phyloP scores from a whole-genome alignment of 1,140 invertebrate species.

The Mycetomoellerius zeteki region DNA sequence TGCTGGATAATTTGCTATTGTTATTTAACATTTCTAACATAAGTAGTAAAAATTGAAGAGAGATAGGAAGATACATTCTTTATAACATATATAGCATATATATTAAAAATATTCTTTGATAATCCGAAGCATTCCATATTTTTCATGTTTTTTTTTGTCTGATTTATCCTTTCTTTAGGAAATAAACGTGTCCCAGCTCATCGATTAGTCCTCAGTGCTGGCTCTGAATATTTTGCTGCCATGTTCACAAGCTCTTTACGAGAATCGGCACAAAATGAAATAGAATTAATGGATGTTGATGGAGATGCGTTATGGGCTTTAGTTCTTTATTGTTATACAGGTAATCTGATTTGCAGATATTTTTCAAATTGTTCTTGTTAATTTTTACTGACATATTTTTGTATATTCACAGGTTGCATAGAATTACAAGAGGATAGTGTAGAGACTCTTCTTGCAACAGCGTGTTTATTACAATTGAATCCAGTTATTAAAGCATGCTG shows the following conservation, averaged over 20 bases:
- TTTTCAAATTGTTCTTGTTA: slow-evolving; percentile 1
- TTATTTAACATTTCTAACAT: not conserved
- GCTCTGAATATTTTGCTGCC: slow-evolving; percentile 97
- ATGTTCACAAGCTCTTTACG: slow-evolving; percentile 96
- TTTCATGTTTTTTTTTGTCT: slow-evolving; percentile 52
- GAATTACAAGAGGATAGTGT: slow-evolving; percentile 94
- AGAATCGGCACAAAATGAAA: slow-evolving; percentile 94
- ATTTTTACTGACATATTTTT: slow-evolving; percentile 27
- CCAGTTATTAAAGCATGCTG: slow-evolving; percentile 96
- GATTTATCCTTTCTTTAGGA: slow-evolving; percentile 79
- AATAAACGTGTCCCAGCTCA: slow-evolving; percentile 89
- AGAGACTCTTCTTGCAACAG: slow-evolving; percentile 94
- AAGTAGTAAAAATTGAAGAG: not conserved
- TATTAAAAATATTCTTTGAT: slow-evolving; percentile 21
- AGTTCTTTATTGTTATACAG: slow-evolving; percentile 96
- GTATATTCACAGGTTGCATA: slow-evolving; percentile 87
- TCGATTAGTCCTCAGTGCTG: slow-evolving; percentile 94
- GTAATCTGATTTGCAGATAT: slow-evolving; percentile 83
- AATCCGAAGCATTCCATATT: slow-evolving; percentile 66
- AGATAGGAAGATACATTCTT: slow-evolving; percentile 17
- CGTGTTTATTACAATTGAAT: slow-evolving; percentile 95
- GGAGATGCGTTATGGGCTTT: slow-evolving; percentile 94
- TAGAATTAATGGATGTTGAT: slow-evolving; percentile 94
- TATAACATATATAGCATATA: slow-evolving; percentile 68
- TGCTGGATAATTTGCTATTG: not conserved